Evolutionary conservation across 2,797 vertebrate genomes (phyloP).

Genomic region (Argyrosomus regius): DNA sequence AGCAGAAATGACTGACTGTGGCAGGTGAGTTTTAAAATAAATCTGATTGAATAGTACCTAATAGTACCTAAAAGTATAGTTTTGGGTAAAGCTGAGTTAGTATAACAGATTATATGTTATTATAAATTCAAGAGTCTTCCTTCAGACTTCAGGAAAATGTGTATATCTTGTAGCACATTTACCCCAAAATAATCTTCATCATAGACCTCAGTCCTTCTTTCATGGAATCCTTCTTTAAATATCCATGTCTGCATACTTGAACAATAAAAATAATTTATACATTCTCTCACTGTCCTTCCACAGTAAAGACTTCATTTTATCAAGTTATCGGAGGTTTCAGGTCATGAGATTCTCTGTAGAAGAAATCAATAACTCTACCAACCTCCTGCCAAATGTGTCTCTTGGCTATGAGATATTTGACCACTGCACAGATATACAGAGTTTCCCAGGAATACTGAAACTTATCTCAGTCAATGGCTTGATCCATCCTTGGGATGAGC

Average conservation of each 20-base stretch:
- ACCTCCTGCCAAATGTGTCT: conserved; percentile 83
- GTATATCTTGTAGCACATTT: not conserved
- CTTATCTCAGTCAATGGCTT: conserved; percentile 70
- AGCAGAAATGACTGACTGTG: too few relatives aligned
- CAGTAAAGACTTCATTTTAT: conserved; percentile 66
- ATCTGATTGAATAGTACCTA: not conserved
- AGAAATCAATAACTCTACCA: conserved; percentile 86
- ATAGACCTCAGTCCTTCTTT: not conserved
- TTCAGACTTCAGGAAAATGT: not conserved
- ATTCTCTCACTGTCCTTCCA: not conserved
- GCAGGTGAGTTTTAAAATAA: conserved; percentile 64
- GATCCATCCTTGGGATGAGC: conserved; percentile 43
- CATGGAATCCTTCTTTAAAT: not conserved
- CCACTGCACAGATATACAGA: conserved; percentile 76
- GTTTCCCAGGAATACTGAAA: conserved; percentile 67
- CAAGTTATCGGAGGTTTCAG: conserved; percentile 85
- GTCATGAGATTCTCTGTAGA: conserved; percentile 88
- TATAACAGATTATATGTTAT: not conserved
- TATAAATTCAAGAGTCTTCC: not conserved
- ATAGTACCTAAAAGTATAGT: too few relatives aligned
- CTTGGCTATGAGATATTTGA: conserved; percentile 89
- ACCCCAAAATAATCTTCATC: not conserved
- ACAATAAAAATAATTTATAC: not conserved
- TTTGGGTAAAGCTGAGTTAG: too few relatives aligned
- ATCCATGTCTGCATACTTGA: not conserved